Evolutionary conservation across 2,797 vertebrate species (phyloP), one percentile per base, ranked within the genome.

Genomic region (Aphelocoma californica): DNA sequence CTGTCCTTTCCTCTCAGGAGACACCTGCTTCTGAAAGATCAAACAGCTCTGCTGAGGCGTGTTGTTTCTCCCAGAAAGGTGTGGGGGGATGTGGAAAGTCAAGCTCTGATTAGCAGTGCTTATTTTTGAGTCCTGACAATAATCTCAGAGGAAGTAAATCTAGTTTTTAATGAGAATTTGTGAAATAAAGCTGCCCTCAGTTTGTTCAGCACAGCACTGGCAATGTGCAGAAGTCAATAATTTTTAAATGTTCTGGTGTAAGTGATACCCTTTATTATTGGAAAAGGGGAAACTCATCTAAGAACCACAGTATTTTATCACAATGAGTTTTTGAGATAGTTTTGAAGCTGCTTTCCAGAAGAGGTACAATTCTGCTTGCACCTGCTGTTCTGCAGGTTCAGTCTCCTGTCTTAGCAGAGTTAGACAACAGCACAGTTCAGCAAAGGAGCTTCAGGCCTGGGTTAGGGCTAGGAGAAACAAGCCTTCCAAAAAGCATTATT

Each of bases 11-110:
- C 44, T 81, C 81, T 69, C 10, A 91, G 70, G n/a, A 71, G 71
- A 38, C 65, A 86, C 77, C 72, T 88, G 81, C 54, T 88, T 84
- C 71, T 91, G 73, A 90, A 72, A 66, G 42, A 51, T 78, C 57
- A 77, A 56, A 64, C 29, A 73, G 28, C 69, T 73, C 28, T 85
- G 64, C 50, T 92, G 62, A 54, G 51, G 34, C 6, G 3, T 0
- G 1, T 18, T 72, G 17, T 74, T 88, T 73, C 81, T 72, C 36
- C 57, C 54, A 78, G 54, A 74, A 65, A 67, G 16, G 3, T 0
- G 1, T 29, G 18, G 23, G 14, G 21, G 13, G 29, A 40, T 31
- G 23, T 47, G 45, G 34, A 80, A 94, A 91, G 56, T 38, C 66
- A 56, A 85, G 25, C 26, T 89, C 48, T 86, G 29, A 60, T 88